Percentiles rank a stretch among this genome's conserved stretches.
Evolutionary conservation across 2,113 vertebrate species (phyloP).

Genomic region (Synchiropus splendidus): DNA sequence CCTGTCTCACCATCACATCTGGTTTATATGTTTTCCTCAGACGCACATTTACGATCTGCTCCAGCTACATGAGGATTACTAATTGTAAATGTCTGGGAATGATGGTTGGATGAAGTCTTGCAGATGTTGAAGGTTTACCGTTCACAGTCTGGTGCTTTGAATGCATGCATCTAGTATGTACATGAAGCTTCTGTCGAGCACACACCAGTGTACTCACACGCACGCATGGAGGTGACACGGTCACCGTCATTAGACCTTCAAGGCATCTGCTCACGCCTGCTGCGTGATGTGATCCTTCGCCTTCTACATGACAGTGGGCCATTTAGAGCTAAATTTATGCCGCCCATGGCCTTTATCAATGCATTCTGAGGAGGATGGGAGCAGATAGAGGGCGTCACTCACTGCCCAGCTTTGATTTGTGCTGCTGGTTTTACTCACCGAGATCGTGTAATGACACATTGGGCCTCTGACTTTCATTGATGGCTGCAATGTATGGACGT

Average conservation of each 20-base stretch:
- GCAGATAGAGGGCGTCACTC: constrained; percentile 75
- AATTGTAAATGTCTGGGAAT: constrained; percentile 7
- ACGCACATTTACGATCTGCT: too few species aligned
- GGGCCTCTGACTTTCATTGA: constrained; percentile 34
- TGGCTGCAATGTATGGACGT: constrained; percentile 17
- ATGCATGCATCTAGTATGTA: constrained; percentile 4
- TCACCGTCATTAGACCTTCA: constrained; percentile 65
- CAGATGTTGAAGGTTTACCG: too few species aligned
- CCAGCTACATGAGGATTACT: not conserved
- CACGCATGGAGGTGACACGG: constrained; percentile 41
- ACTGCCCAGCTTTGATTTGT: constrained; percentile 63
- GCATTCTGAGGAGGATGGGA: constrained; percentile 54
- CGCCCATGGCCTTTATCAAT: constrained; percentile 64
- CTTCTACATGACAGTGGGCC: constrained; percentile 57
- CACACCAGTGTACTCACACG: constrained; percentile 9
- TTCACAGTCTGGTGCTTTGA: constrained; percentile 13
- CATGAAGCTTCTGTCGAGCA: constrained; percentile 5
- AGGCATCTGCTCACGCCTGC: constrained; percentile 57
- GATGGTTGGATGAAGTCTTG: too few species aligned
- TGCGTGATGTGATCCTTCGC: constrained; percentile 59
- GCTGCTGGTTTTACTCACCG: constrained; percentile 48
- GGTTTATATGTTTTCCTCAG: constrained; percentile 3
- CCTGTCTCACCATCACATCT: constrained; percentile 38
- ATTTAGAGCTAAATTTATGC: constrained; percentile 65
- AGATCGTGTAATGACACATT: constrained; percentile 44